These are phyloP conservation scores for Diachasma alloeum DNA, from an alignment of 1,140 invertebrate species.

Conservation along the genomic window DNA sequence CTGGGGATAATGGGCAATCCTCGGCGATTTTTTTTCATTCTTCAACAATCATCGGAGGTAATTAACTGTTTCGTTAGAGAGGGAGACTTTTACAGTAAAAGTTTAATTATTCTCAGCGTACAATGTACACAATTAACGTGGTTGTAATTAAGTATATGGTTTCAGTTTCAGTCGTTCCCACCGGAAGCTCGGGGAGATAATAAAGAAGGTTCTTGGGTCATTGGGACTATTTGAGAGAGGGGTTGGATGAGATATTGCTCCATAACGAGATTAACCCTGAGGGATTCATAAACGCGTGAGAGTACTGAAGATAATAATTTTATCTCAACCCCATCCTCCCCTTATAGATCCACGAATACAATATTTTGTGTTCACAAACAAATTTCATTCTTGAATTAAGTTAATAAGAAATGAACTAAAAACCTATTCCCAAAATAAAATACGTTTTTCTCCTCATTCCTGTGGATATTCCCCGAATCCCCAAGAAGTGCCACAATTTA, in stretches of 20 bases:
- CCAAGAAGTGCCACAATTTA: no score
- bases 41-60: not conserved
- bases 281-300: not conserved
- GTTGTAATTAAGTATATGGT: not conserved
- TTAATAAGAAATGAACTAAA: no score
- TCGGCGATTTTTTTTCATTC: not conserved
- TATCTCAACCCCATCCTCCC: not conserved
- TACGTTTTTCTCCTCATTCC: no score
- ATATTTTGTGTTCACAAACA: no score
- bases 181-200: not conserved
- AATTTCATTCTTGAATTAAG: no score
- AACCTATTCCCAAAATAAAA: no score
- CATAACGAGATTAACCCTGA: not conserved
- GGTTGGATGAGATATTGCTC: not conserved
- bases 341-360: no score
- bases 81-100: not conserved
- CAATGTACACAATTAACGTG: not conserved
- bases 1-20: not conserved
- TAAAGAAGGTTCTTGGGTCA: not conserved
- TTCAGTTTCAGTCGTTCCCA: constrained; percentile 5
- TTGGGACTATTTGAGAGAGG: not conserved
- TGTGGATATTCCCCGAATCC: no score
- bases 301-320: not conserved
- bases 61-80: not conserved
- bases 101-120: not conserved